Evolutionary conservation across 2,113 vertebrate species (phyloP).

Genomic region (Leuciscus idus): DNA sequence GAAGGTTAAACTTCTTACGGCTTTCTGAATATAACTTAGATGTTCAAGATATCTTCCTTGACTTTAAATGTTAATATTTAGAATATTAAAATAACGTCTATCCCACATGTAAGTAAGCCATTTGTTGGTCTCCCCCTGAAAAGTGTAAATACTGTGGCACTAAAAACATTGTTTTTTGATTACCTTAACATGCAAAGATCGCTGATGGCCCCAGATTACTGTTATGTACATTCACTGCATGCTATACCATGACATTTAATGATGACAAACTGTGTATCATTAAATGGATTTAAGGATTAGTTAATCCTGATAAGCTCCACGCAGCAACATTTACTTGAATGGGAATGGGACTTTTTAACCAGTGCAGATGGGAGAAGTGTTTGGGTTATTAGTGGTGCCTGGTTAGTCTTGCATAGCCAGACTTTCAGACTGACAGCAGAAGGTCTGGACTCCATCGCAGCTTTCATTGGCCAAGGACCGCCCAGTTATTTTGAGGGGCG

Average conservation of each 20-base stretch:
- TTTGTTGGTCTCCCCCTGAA: not conserved
- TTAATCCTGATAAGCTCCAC: not conserved
- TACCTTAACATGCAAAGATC: too few relatives aligned
- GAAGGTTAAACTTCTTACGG: constrained; percentile 28
- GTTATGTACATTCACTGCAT: too few relatives aligned
- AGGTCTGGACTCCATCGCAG: too few relatives aligned
- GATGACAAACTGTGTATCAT: too few relatives aligned
- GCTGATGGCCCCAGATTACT: too few relatives aligned
- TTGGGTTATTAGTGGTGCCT: not conserved
- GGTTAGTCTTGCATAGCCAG: not conserved
- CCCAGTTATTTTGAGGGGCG: too few relatives aligned
- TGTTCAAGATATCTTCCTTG: constrained; percentile 14
- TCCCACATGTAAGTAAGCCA: not conserved
- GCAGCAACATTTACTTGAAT: not conserved
- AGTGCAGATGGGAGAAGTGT: not conserved
- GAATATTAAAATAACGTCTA: not conserved
- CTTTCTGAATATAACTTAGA: constrained; percentile 21
- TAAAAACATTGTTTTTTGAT: too few relatives aligned
- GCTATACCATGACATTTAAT: too few relatives aligned
- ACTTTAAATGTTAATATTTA: constrained; percentile 2
- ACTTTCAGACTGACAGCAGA: too few relatives aligned
- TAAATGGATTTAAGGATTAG: too few relatives aligned
- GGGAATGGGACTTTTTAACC: not conserved
- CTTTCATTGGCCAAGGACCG: too few relatives aligned
- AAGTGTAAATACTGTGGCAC: not conserved